Evolutionary conservation across 2,797 vertebrate species (phyloP).

Genomic region (Erpetoichthys calabaricus): DNA sequence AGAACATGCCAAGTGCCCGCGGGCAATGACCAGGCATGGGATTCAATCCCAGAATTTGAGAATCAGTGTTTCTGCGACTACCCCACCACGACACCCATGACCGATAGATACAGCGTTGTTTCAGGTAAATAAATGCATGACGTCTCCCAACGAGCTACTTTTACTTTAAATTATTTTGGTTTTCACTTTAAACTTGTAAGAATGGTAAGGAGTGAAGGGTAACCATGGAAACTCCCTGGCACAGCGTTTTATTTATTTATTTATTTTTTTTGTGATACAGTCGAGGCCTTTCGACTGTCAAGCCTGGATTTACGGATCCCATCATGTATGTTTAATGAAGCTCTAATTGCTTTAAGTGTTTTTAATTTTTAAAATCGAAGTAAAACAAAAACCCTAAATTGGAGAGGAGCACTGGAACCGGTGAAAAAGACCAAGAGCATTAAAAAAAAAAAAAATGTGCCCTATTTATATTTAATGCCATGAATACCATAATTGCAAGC

Average conservation of each 20-base stretch:
- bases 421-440: background rate
- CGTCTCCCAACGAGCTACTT: background rate
- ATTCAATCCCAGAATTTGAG: too few relatives aligned
- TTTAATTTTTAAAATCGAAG: conserved; percentile 3
- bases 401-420: background rate
- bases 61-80: too few relatives aligned
- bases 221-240: background rate
- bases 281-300: conserved; percentile 5
- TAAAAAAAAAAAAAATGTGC: background rate
- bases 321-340: conserved; percentile 2
- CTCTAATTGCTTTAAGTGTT: conserved; percentile 5
- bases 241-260: background rate
- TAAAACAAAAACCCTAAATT: conserved; percentile 1
- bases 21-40: too few relatives aligned
- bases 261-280: background rate
- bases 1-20: too few relatives aligned
- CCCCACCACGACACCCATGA: too few relatives aligned
- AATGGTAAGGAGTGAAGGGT: background rate
- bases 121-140: too few relatives aligned
- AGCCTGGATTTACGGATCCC: background rate
- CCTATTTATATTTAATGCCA: background rate
- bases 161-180: conserved; percentile 1
- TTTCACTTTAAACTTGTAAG: conserved; percentile 4
- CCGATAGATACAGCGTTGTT: too few relatives aligned
- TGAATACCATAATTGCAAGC: background rate